Evolutionary conservation across 2,113 vertebrate species (phyloP), one percentile per base, ranked within the genome.

Genomic region (Dascyllus trimaculatus): DNA sequence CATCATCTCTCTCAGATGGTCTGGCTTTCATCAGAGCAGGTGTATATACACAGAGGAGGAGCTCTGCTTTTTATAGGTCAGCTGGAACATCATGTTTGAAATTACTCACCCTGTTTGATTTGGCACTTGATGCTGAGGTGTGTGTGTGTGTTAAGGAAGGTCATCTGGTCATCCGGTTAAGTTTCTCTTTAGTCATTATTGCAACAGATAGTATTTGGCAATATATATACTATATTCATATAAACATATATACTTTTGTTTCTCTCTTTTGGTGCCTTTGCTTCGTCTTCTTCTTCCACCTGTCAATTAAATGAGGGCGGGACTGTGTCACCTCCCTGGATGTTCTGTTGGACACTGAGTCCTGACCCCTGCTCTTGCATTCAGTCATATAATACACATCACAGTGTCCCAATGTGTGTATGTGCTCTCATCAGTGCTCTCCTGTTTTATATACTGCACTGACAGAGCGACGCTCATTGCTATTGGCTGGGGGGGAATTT

Each of bases 401-500:
- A 53, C 11, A 32, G 17, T 18, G 29, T 32, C 35, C 35, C 21
- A 7, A 21, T 54, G 11, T 53, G 18, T 56, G 5, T 17, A 1
- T 43, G n/a, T 60, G 48, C n/a, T 8, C 7, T 3, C 0, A 18
- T 5, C 38, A 7, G 53, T 26, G 17, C 24, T 24, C 9, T 11
- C 22, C 56, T 52, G 35, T 1, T 76, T 74, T 85, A 86, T 85
- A 80, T 72, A 64, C 0, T 0, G 3, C 25, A 26, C 40, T 5
- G 0, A 4, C 18, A 46, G 26, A 59, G 15, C 3, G n/a, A 29
- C 21, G 0, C 52, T n/a, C 26, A 1, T 56, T 49, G 35, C 6
- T 3, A 90, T 81, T 91, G 87, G 90, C 58, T 48, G 0, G n/a
- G 14, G 13, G 2, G 0, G 1, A 29, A 71, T 80, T 65, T 76